These are phyloP conservation scores for Harpagifer antarcticus DNA, from an alignment of 2,797 vertebrate species.

Conservation along the genomic window DNA sequence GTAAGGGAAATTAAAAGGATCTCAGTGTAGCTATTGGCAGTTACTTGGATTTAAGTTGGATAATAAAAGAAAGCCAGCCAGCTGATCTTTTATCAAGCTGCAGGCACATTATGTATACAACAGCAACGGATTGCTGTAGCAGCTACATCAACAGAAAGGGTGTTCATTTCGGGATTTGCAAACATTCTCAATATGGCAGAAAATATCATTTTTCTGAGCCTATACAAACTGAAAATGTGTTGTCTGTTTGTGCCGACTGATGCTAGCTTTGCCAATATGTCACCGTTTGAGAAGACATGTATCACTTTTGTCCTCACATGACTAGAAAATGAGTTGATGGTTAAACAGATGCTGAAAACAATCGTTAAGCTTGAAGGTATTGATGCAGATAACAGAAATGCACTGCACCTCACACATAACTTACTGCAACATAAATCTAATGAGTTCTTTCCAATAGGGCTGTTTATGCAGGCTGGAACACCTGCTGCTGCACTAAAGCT, in stretches of 20 bases:
- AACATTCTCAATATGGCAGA: neutral
- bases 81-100: slow-evolving; percentile 23
- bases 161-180: neutral
- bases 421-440: neutral
- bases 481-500: too few species aligned
- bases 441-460: too few species aligned
- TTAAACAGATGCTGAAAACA: too few species aligned
- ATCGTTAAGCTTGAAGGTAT: too few species aligned
- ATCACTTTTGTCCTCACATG: too few species aligned
- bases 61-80: slow-evolving; percentile 11
- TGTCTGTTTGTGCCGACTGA: neutral
- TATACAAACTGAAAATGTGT: neutral
- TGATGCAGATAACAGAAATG: too few species aligned
- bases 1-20: slow-evolving; percentile 44
- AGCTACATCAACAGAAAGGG: neutral
- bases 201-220: too few species aligned
- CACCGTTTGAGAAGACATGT: neutral
- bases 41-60: slow-evolving; percentile 27
- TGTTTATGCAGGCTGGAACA: too few species aligned
- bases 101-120: neutral
- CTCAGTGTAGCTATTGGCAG: slow-evolving; percentile 18
- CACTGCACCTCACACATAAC: neutral
- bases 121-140: neutral
- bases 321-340: too few species aligned
- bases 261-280: neutral